Evolutionary conservation across 2,888 invertebrate genomes (phyloP), one percentile per base, ranked within the genome.

Genomic region (Diaphora mendica): DNA sequence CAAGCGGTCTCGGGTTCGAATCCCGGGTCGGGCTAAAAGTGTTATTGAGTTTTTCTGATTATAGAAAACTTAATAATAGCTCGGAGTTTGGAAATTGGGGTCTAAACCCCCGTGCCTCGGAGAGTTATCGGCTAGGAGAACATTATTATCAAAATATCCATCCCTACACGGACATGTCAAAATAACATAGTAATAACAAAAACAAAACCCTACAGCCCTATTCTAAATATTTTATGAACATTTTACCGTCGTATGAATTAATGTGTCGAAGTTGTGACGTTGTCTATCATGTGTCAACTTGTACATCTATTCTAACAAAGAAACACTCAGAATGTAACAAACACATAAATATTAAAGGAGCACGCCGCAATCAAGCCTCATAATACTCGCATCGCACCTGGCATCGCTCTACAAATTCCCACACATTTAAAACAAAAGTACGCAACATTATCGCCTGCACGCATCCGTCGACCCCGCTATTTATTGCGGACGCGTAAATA

Each of bases 391-490:
- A 20, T 20, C 17, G 51, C 82, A 82, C 77, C 84, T 82, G 82
- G 65, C 70, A 39, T 51, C 62, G 62, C 72, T 77, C 69, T 70
- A 70, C 68, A 77, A 76, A 72, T 85, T 85, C 83, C 81, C 86
- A 85, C 74, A 77, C 81, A 76, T 80, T 72, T 42, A 33, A 78
- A 82, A 84, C 83, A 84, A 80, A 82, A 81, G 78, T 75, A 78
- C 71, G 77, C 66, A 75, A 78, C 75, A 76, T 78, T 79, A 79
- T 77, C 70, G 71, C 71, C 67, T 42, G 76, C 79, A 79, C 76
- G 79, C 81, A 78, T 75, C 64, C 44, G 64, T 71, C 74, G 74
- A 71, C 64, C 17, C 8, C 11, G 51, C 42, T 71, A 74, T 71
- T 74, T 74, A 71, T 74, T 74, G 64, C 68, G 65, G 55, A 78